phyloP scores from a whole-genome alignment of 2,888 invertebrate genomes.

The Aricia artaxerxes region DNA sequence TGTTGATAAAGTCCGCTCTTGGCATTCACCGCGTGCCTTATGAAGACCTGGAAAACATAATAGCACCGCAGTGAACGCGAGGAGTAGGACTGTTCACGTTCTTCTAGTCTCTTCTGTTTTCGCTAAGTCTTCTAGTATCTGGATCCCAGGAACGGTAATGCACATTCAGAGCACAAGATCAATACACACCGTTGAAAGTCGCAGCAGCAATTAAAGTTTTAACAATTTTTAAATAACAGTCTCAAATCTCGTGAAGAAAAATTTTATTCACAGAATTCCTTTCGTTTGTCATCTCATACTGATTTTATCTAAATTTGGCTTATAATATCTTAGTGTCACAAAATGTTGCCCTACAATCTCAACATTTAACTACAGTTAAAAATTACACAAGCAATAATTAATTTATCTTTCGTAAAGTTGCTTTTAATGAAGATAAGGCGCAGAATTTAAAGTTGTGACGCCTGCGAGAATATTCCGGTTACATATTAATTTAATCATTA shows the following conservation, averaged over 20 bases:
- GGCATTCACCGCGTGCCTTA: slow-evolving; percentile 99
- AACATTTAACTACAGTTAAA: not conserved
- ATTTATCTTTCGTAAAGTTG: not conserved
- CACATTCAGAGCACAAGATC: not conserved
- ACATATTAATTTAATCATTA: no score
- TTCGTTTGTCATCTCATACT: not conserved
- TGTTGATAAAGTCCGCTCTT: slow-evolving; percentile 89
- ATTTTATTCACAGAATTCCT: not conserved
- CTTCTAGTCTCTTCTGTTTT: slow-evolving; percentile 35
- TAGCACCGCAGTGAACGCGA: slow-evolving; percentile 97
- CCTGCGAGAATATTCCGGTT: no score
- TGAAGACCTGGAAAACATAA: slow-evolving; percentile 89
- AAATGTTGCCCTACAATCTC: not conserved
- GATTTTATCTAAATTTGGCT: no score
- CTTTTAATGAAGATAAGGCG: not conserved
- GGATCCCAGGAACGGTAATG: not conserved
- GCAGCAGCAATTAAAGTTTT: not conserved
- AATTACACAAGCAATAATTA: not conserved
- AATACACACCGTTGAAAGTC: not conserved
- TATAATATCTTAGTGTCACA: no score
- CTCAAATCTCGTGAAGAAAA: no score
- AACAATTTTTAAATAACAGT: not conserved
- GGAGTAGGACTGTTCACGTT: slow-evolving; percentile 84
- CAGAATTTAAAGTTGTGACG: not conserved
- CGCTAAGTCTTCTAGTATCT: not conserved